Evolutionary conservation across 2,888 invertebrate genomes (phyloP).

Genomic region (Tetranychus truncatus): DNA sequence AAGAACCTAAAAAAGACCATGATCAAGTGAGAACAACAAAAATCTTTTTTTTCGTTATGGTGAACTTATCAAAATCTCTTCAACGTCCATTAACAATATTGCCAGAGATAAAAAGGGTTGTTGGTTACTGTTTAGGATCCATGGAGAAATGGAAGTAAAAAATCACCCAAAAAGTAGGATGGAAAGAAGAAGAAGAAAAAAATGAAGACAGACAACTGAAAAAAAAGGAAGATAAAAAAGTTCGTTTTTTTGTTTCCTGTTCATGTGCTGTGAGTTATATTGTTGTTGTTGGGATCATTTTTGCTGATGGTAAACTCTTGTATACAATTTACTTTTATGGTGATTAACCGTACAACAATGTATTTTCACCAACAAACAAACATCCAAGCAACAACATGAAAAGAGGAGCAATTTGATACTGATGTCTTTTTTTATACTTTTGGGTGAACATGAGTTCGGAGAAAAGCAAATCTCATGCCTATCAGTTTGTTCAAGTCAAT

Average conservation of each 20-base stretch:
- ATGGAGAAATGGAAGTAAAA: neutral
- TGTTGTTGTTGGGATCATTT: neutral
- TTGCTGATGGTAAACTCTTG: neutral
- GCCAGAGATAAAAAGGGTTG: neutral
- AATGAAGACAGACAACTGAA: neutral
- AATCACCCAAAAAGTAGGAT: neutral
- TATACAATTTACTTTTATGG: neutral
- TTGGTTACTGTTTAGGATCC: neutral
- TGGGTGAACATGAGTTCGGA: too few species aligned
- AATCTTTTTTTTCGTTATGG: neutral
- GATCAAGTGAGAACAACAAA: neutral
- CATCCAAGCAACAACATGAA: neutral
- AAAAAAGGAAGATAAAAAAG: neutral
- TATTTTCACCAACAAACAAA: neutral
- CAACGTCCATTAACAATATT: neutral
- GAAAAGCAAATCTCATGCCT: neutral
- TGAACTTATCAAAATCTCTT: neutral
- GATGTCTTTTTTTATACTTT: neutral
- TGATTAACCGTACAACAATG: neutral
- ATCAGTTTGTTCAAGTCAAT: neutral
- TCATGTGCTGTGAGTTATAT: neutral
- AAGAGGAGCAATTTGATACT: neutral
- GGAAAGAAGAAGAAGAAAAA: neutral
- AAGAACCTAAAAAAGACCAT: neutral
- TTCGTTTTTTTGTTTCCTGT: neutral